Evolutionary conservation across 2,113 vertebrate species (phyloP).

Genomic region (Irena cyanogastra): DNA sequence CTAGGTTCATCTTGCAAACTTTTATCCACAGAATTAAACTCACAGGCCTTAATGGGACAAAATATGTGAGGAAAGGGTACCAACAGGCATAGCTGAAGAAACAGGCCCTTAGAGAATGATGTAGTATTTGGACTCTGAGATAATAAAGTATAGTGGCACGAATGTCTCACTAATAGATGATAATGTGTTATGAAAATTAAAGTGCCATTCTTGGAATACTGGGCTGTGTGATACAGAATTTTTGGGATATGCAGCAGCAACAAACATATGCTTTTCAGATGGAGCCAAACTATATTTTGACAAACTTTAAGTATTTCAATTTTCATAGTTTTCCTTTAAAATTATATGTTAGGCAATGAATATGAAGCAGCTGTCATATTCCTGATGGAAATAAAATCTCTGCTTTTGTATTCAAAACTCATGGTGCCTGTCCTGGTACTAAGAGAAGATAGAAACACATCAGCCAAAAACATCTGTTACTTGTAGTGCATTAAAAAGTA

Average conservation of each 20-base stretch:
- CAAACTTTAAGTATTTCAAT: neutral
- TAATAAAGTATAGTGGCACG: neutral
- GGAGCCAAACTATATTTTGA: neutral
- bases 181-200: neutral
- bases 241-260: neutral
- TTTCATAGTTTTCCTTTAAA: neutral
- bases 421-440: neutral
- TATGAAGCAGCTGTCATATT: neutral
- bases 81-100: neutral
- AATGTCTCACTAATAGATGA: neutral
- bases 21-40: neutral
- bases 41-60: neutral
- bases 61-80: neutral
- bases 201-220: neutral
- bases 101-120: neutral
- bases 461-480: slow-evolving; percentile 3
- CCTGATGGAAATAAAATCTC: neutral
- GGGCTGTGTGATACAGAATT: neutral
- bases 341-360: neutral
- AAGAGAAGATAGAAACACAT: neutral
- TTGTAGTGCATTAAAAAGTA: neutral
- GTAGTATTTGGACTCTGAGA: neutral
- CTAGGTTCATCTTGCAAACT: neutral
- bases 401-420: slow-evolving; percentile 30
- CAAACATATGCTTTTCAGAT: neutral